Evolutionary conservation across 2,797 vertebrate species (phyloP), one percentile per base, ranked within the genome.

Genomic region (Esox masquinongy): DNA sequence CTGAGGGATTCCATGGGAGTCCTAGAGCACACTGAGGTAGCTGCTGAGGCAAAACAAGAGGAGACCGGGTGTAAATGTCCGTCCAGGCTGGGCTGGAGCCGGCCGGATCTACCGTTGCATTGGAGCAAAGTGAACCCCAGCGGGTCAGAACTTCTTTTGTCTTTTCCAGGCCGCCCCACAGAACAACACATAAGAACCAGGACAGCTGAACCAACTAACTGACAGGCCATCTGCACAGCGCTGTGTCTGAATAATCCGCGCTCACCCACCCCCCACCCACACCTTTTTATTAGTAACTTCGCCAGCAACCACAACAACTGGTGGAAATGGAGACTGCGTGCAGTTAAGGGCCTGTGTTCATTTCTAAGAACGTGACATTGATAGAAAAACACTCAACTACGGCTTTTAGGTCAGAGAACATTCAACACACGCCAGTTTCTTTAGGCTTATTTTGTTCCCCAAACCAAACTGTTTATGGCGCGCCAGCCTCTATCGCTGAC

Each of bases 101-200:
- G 26, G 26, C n/a, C 22, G 12, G 61, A 64, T 24, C 61, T 12
- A 66, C 63, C 16, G 15, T 66, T 66, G 63, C 12, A 29, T 34
- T 66, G 64, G 64, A 17, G 64, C 26, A 34, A 66, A 66, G 56
- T 15, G 15, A 34, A 17, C 15, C 63, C 63, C 26, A 34, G 63
- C 29, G 16, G 29, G 63, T 66, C 63, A 19, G 16, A 31, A 66
- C 34, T 5, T 34, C 29, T 31, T 26, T 66, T 66, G 17, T 34
- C 29, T 36, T 36, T 17, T 66, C 64, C 31, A 66, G 29, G 64
- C 64, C 17, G 31, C 16, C 61, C 64, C 16, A 16, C 15, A 16
- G 29, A 67, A 67, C 31, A 67, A 67, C 64, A 67, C 64, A 66
- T 66, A 67, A 67, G 64, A 67, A 67, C 31, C 15, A 19, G 64